Base-by-base conservation (phyloP, 2,113 vertebrate genomes). In the Chaetorhynchus papuensis region DNA sequence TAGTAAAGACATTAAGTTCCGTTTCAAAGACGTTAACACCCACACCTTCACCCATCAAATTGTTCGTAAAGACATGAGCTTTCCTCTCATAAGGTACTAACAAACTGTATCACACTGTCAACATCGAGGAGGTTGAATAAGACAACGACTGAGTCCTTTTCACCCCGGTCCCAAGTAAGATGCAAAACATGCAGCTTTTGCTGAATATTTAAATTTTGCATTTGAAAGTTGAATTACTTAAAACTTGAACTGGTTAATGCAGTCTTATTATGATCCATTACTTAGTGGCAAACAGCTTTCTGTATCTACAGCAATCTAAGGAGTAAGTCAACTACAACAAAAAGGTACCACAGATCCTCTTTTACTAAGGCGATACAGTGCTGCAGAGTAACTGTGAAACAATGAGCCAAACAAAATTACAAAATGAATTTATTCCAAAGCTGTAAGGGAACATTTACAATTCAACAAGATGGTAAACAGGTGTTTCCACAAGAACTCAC, bases 381-480 rank as follows among this genome's bases (percentile, higher is more conserved):
- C 10, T 90, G 84, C 49, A 81, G 42, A 94, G 75, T 68, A 94
- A 97, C 88, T 39, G 83, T 79, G 88, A 97, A 95, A 96, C 96
- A 94, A 91, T 44, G 93, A 97, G 95, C 92, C 97, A 88, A 97
- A 93, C 97, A 97, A 98, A 98, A 97, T 98, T 98, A 98, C 96
- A 98, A 98, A 98, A 98, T 95, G 97, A 96, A 97, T 98, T 98
- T 98, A 98, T 98, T 98, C 95, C 97, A 98, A 98, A 98, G 97
- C 97, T 93, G 39, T 92, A 90, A 95, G 96, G 97, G 96, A 98
- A 97, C 97, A 97, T 97, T 96, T 98, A 98, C 97, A 98, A 94
- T 96, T 97, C 90, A 97, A 97, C 94, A 96, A 97, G 93, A 93
- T 96, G 95, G 89, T 71, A 65, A 96, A 97, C 88, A 96, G 96